Evolutionary conservation across 2,888 invertebrate genomes (phyloP), one percentile per base, ranked within the genome.

Genomic region (Leptinotarsa peninsularis): DNA sequence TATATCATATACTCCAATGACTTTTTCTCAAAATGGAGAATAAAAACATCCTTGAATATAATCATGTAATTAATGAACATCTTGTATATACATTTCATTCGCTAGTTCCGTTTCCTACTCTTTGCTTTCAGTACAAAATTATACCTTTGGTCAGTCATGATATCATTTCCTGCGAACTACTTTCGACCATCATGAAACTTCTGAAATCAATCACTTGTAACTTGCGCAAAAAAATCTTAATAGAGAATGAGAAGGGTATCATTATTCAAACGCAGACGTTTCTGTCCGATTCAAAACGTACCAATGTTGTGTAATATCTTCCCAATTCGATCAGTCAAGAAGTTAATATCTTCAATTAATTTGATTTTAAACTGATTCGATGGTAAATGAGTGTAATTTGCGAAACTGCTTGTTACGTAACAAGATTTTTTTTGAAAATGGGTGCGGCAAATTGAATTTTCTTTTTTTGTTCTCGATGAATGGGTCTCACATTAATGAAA

Each of bases 291-390:
- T 54, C 21, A 18, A 49, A 69, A 58, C 69, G 56, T 69, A 33
- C 49, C 69, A 69, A 69, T 56, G 58, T 69, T 69, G 17, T 43
- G 69, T 69, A 69, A 58, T 27, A 69, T 69, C 33, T 56, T 21
- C 43, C 56, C 58, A 49, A 56, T 69, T 69, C 54, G 33, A 67
- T 69, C 56, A 33, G 58, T 69, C 56, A 69, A 58, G 69, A 69
- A 58, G 69, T 69, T 58, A 56, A 58, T 69, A 49, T 69, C 69
- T 54, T 69, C 69, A 69, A 69, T 69, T 56, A 69, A 69, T 58
- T n/a, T 56, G 69, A 69, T 69, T 56, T 69, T 15, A 4, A 58
- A 58, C 58, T 14, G 18, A 69, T 69, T n/a, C 49, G n/a, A 49
- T 56, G 4, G 69, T 43, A 69, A 56, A 69, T 49, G 33, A 56